A percentile compares a stretch with the other conserved stretches of the same genome.
phyloP scores from a whole-genome alignment of 1,140 invertebrate species.

The Aphaenogaster rudis region DNA sequence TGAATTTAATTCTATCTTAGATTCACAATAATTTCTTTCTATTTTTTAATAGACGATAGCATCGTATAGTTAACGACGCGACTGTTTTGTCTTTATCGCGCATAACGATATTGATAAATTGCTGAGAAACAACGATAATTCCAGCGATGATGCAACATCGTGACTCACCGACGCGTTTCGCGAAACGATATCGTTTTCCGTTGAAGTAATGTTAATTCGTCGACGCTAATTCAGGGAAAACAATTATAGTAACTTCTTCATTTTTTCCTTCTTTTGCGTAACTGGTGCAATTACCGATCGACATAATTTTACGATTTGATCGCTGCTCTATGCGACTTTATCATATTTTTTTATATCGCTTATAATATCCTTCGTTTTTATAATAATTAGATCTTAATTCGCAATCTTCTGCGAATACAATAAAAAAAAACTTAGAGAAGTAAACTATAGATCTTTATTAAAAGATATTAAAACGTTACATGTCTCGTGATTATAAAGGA shows the following conservation, averaged over 20 bases:
- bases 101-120: slow-evolving; percentile 43
- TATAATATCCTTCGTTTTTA: neutral
- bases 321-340: neutral
- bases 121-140: slow-evolving; percentile 21
- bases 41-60: neutral
- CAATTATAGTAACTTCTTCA: slow-evolving; percentile 30
- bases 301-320: neutral
- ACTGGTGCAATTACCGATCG: neutral
- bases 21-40: neutral
- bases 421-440: neutral
- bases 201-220: slow-evolving; percentile 35
- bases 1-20: neutral
- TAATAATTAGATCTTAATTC: neutral
- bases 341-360: neutral
- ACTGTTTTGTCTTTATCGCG: slow-evolving; percentile 3
- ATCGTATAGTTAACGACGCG: slow-evolving; percentile 17
- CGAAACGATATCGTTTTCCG: slow-evolving; percentile 33
- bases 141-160: slow-evolving; percentile 22
- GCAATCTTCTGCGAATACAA: neutral
- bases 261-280: slow-evolving; percentile 19
- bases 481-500: neutral
- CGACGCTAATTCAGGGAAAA: slow-evolving; percentile 22
- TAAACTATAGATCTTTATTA: neutral
- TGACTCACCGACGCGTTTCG: slow-evolving; percentile 37
- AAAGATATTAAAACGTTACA: neutral